Base-by-base conservation (phyloP, 2,888 invertebrate species). In the Panopea generosa region DNA sequence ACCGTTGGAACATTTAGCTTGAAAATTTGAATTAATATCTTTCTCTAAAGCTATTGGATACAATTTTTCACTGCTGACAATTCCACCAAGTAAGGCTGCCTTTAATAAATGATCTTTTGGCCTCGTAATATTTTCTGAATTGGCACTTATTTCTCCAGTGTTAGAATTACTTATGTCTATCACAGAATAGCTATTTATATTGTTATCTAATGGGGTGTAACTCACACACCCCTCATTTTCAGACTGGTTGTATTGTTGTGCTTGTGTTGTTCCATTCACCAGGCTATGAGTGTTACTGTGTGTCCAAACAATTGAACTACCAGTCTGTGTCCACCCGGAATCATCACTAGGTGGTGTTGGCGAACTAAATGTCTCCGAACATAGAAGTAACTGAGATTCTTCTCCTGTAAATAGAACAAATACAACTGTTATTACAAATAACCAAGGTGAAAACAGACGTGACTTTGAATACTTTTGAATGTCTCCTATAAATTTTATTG, bases 361-460 rank as follows among this genome's bases (percentile, higher is more conserved):
- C 11, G 83, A 80, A 22, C 70, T 74, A 63, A 82, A 83, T 33
- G 74, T 73, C 67, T 84, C 84, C 0, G 75, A 73, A 61, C 84
- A 84, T 62, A 83, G 65, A 50, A 84, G 53, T 14, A 73, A 66
- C 70, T 80, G 77, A 61, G 76, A 76, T 60, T 82, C 83, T 49
- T 77, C 61, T 52, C 68, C 84, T 84, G 84, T 52, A 79, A 79
- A 20, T 29, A 73, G 29, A 69, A 29, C 33, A 69, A 16, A 52
- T 24, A 27, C 7, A 52, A 49, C n/a, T n/a, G n/a, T n/a, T n/a
- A n/a, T n/a, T n/a, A n/a, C n/a, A n/a, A n/a, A n/a, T n/a, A n/a
- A n/a, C n/a, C n/a, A n/a, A n/a, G n/a, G n/a, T n/a, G n/a, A n/a
- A n/a, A n/a, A n/a, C n/a, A n/a, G n/a, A n/a, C n/a, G n/a, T n/a